Evolutionary conservation across 2,888 invertebrate genomes (phyloP), one percentile per base, ranked within the genome.

Genomic region (Scaptomyza polygonia): DNA sequence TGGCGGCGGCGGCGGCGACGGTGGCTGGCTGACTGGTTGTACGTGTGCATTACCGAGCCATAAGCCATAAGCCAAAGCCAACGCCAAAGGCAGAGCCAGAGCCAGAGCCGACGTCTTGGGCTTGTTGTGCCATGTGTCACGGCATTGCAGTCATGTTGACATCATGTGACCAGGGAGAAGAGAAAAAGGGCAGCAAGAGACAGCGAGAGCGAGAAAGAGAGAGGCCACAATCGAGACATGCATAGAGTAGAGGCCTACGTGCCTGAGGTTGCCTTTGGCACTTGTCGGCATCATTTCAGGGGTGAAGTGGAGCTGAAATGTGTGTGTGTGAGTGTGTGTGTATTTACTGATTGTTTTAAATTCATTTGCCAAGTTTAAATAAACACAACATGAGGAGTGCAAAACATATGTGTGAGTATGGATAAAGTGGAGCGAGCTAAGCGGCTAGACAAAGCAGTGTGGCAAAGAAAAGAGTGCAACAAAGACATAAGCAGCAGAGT

Each of bases 261-360:
- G 86, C 48, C 77, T 64, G 66, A 55, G 61, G 67, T 55, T 48
- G 61, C 69, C 63, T 39, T 39, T 65, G 65, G 71, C 81, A 80
- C 78, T 86, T 86, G 86, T 84, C 86, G 78, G 74, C 78, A 52
- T 42, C 64, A 40, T 51, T 44, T 18, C 57, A 39, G 21, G 27
- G 57, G 45, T 45, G 4, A 14, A 59, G 39, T n/a, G 63, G 44
- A 40, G 63, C 34, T 8, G 16, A 9, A 30, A 27, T 29, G 18
- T 29, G 9, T 27, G 16, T 39, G 25, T 43, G 39, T 47, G 48
- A 30, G 6, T 44, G 73, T 86, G 81, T 82, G 81, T 47, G 52
- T 74, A 77, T 86, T 88, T 89, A 77, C 55, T 89, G 90, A 90
- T 90, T 90, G 89, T 88, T 90, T 90, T 87, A 89, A 90, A 89